Evolutionary conservation across 1,140 invertebrate species (phyloP).

Genomic region (Trichoplusia ni): DNA sequence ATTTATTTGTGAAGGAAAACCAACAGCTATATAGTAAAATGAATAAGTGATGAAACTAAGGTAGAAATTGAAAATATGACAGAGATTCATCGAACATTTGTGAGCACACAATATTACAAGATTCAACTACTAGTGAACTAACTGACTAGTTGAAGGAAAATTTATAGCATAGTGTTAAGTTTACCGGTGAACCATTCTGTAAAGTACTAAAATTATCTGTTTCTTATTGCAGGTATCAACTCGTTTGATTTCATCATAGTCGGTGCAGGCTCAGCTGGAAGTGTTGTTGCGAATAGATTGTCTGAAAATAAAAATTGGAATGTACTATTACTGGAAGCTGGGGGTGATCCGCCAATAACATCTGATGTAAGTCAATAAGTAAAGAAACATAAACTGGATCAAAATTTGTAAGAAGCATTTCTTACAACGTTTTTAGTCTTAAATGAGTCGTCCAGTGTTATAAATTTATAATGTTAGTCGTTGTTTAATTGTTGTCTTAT

Average conservation of each 20-base stretch:
- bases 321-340: constrained; percentile 82
- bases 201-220: not conserved
- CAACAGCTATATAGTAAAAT: not conserved
- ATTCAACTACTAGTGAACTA: too few species aligned
- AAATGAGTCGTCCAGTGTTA: not conserved
- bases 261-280: constrained; percentile 66
- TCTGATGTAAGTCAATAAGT: constrained; percentile 12
- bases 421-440: not conserved
- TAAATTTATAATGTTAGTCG: not conserved
- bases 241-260: constrained; percentile 43
- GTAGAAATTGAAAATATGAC: too few species aligned
- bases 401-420: too few species aligned
- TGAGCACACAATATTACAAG: too few species aligned
- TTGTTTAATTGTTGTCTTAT: too few species aligned
- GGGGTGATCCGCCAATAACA: constrained; percentile 45
- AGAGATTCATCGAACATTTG: too few species aligned
- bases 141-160: too few species aligned
- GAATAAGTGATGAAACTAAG: too few species aligned
- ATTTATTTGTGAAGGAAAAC: not conserved
- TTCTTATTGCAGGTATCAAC: constrained; percentile 31
- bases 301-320: constrained; percentile 59
- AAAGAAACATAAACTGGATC: too few species aligned
- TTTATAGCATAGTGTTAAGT: too few species aligned
- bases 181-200: not conserved
- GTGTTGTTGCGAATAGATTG: constrained; percentile 59